Percentiles rank a stretch among this genome's conserved stretches.
Conservation (phyloP, 2,113 vertebrate species). For the Aldabrachelys gigantea region DNA sequence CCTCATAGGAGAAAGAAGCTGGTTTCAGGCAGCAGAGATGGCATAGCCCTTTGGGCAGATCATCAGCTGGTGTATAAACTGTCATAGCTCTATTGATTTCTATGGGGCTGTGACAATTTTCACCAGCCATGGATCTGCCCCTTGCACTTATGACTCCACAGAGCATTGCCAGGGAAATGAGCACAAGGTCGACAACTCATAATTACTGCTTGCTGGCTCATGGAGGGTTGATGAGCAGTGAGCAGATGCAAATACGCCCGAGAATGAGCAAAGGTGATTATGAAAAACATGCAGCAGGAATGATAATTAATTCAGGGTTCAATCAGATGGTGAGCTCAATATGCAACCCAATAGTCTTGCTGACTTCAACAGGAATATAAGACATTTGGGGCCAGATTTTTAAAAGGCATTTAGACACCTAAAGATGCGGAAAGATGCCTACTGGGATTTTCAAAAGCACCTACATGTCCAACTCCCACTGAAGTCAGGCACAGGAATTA, state of each 20-base stretch:
- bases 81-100: background rate
- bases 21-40: conserved; percentile 11
- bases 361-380: background rate
- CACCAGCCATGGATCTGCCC: background rate
- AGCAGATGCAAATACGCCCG: conserved; percentile 11
- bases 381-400: background rate
- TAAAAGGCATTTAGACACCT: background rate
- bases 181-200: background rate
- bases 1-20: background rate
- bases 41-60: background rate
- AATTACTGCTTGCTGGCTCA: background rate
- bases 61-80: background rate
- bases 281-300: conserved; percentile 33
- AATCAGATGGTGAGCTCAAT: background rate
- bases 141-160: background rate
- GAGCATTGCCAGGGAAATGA: background rate
- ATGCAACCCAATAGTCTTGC: background rate
- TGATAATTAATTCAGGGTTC: conserved; percentile 15
- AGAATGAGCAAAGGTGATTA: conserved; percentile 51
- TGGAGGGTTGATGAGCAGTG: background rate
- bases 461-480: background rate
- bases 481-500: background rate
- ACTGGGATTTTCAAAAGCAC: background rate
- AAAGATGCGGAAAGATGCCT: background rate
- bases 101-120: background rate